Conservation (phyloP, 2,113 vertebrate species). For the Cacatua alba region DNA sequence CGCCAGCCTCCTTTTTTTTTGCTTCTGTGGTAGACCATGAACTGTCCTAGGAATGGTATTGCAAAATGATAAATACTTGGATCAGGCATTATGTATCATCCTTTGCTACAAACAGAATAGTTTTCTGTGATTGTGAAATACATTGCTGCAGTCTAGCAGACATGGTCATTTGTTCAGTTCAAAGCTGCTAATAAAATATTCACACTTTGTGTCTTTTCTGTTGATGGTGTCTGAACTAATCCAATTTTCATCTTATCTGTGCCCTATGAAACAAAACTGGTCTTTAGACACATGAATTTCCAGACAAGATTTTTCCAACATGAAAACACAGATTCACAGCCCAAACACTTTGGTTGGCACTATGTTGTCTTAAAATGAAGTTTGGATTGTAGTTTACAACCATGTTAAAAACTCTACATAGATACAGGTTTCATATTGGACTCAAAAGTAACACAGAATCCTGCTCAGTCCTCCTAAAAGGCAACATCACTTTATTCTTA, state of each 20-base stretch:
- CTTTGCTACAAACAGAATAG: background rate
- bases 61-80: slow-evolving; percentile 13
- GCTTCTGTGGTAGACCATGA: background rate
- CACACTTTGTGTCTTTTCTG: background rate
- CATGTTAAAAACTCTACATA: fast-evolving
- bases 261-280: background rate
- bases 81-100: background rate
- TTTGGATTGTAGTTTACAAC: background rate
- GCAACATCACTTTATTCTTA: background rate
- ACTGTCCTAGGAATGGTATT: background rate
- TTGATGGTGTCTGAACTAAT: background rate
- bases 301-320: background rate
- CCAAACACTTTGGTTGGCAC: background rate
- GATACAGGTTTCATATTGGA: background rate
- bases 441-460: background rate
- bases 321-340: background rate
- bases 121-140: background rate
- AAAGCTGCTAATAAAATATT: background rate
- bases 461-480: background rate
- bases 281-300: background rate
- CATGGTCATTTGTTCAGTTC: background rate
- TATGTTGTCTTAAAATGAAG: background rate
- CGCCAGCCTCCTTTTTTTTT: background rate
- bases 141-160: background rate
- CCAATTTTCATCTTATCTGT: background rate